Conservation (phyloP, 2,797 vertebrate genomes). For the Iguana delicatissima region DNA sequence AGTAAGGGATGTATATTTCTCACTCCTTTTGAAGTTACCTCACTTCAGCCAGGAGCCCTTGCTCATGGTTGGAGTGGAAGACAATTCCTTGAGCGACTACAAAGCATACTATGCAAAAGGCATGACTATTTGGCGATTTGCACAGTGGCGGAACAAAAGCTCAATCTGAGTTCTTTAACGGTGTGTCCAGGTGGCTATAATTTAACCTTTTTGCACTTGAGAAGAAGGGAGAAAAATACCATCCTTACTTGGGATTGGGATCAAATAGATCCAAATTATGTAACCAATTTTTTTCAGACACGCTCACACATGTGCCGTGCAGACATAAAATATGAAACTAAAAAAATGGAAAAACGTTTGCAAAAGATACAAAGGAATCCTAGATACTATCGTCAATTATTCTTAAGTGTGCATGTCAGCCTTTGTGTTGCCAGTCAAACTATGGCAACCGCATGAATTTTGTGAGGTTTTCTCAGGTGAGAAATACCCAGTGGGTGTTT, state of each 20-base stretch:
- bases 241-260: neutral
- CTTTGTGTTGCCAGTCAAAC: too few relatives aligned
- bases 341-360: neutral
- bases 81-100: neutral
- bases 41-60: neutral
- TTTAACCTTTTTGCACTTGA: neutral
- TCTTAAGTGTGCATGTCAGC: too few relatives aligned
- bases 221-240: neutral
- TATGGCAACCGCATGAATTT: too few relatives aligned
- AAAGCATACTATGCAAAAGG: neutral
- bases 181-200: neutral
- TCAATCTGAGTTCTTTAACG: neutral
- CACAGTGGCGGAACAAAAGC: neutral
- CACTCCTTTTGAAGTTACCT: neutral
- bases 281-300: neutral
- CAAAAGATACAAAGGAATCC: neutral
- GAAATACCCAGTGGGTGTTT: too few relatives aligned
- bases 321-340: neutral
- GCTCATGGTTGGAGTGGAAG: neutral
- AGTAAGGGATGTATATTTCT: slow-evolving; percentile 11
- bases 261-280: neutral
- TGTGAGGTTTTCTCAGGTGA: too few relatives aligned
- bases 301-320: neutral
- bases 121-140: neutral
- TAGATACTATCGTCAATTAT: too few relatives aligned